Conservation (phyloP, 2,797 vertebrate genomes). For the Parauchenoglanis punctatus region DNA sequence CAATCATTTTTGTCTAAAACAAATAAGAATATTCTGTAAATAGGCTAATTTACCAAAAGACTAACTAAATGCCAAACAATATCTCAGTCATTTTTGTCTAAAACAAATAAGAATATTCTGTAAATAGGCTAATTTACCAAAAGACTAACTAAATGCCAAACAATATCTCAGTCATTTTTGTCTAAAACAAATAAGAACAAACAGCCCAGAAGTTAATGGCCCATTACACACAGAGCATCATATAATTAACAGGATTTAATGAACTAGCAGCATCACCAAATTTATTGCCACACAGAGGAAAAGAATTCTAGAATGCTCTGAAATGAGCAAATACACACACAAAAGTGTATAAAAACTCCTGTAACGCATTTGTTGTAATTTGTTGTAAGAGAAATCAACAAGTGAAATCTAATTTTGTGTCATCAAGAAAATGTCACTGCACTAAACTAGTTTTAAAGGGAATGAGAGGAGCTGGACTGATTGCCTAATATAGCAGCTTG, state of each 20-base stretch:
- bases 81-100: neutral
- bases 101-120: neutral
- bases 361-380: neutral
- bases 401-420: neutral
- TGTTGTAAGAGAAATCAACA: neutral
- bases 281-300: neutral
- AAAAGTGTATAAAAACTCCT: neutral
- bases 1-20: neutral
- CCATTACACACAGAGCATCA: neutral
- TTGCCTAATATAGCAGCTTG: neutral
- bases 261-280: slow-evolving; percentile 4
- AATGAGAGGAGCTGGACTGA: neutral
- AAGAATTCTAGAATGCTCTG: neutral
- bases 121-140: neutral
- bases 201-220: neutral
- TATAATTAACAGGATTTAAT: slow-evolving; percentile 25
- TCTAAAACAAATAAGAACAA: neutral
- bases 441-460: neutral
- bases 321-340: neutral
- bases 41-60: neutral
- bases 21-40: neutral
- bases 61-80: neutral
- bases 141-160: neutral
- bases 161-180: neutral
- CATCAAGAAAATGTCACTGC: neutral